Evolutionary conservation across 2,113 vertebrate species (phyloP), one percentile per base, ranked within the genome.

Genomic region (Thunnus thynnus): DNA sequence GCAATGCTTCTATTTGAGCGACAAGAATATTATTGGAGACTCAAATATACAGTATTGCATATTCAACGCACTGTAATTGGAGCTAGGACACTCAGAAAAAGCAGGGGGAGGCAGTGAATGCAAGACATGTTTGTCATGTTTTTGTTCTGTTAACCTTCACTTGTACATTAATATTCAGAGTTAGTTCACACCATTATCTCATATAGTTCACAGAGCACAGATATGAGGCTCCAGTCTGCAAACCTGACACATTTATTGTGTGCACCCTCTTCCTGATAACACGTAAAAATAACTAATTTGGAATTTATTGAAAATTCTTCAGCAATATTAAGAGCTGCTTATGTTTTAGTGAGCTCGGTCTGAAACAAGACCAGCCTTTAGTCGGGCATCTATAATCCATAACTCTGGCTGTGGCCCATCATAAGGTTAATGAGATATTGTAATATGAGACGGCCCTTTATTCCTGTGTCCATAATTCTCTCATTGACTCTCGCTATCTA

Each of bases 301-400:
- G 9, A 46, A 57, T n/a, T 32, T 18, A 54, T n/a, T n/a, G 55
- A 16, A 69, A 22, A 61, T 44, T 44, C 41, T 61, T 44, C 52
- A 22, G 62, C 27, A 41, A 74, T 13, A 48, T 32, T 44, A 58
- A 82, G 41, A 61, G 8, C 36, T 41, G 36, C 5, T 41, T 41
- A 1, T 41, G 36, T 41, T 41, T 41, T 41, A 41, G 36, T 9
- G 8, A 41, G 36, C 36, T 41, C 6, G 36, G 36, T 41, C 7
- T 30, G 63, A 71, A 84, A 83, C 44, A 58, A 69, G 64, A 74
- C 25, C 64, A 52, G 78, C 65, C 64, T 75, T 13, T 41, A 1
- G 48, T 41, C 76, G 57, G 47, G 32, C 64, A 82, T 80, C 69
- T 66, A 68, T 83, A 83, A 85, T 83, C 81, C 58, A 77, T 85